phyloP scores from a whole-genome alignment of 2,113 vertebrate genomes.

The Pavo muticus region DNA sequence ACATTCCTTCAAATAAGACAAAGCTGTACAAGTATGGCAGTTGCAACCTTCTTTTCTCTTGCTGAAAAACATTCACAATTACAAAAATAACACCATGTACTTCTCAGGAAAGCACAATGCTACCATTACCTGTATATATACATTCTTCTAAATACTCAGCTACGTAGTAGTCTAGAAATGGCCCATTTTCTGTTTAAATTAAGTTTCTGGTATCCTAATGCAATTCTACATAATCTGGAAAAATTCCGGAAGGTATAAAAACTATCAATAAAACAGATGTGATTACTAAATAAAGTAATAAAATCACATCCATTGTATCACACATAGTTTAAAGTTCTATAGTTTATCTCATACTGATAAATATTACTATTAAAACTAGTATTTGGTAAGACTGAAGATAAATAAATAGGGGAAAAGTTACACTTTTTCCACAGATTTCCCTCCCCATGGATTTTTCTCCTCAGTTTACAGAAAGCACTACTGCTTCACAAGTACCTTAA shows the following conservation, averaged over 20 bases:
- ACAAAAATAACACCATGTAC: accelerated
- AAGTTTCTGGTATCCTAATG: neutral
- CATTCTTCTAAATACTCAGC: neutral
- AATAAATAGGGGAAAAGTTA: neutral
- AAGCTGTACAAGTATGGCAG: accelerated
- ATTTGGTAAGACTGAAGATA: neutral
- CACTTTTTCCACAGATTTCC: neutral
- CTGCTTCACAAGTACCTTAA: neutral
- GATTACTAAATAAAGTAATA: neutral
- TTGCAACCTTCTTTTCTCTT: neutral
- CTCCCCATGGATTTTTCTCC: neutral
- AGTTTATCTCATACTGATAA: neutral
- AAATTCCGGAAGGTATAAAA: neutral
- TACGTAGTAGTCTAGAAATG: neutral
- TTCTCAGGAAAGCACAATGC: neutral
- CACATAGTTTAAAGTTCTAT: neutral
- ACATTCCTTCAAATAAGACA: neutral
- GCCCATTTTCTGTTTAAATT: neutral
- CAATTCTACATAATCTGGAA: accelerated
- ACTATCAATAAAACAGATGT: neutral
- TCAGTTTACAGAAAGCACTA: neutral
- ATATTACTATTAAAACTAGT: neutral
- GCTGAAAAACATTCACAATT: too few species aligned
- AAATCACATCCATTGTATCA: neutral
- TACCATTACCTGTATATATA: neutral